Conservation (phyloP, 2,113 vertebrate genomes). For the Noturus placidus region DNA sequence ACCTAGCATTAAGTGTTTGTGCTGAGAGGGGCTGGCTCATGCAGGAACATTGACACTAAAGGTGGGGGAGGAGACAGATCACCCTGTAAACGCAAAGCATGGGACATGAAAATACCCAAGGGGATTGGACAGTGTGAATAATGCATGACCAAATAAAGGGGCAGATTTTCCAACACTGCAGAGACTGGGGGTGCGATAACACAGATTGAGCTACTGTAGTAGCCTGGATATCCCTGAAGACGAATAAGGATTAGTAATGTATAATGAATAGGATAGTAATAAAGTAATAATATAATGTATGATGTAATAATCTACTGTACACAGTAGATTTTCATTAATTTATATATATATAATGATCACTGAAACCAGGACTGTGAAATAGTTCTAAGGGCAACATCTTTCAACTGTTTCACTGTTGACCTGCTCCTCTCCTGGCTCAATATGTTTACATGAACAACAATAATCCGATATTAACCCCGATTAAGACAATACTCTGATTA, state of each 20-base stretch:
- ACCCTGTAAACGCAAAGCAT: background rate
- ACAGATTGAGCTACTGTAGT: background rate
- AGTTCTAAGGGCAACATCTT: background rate
- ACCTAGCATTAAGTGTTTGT: constrained; percentile 14
- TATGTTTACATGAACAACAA: too few relatives aligned
- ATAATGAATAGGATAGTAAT: background rate
- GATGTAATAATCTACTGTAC: background rate
- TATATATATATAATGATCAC: background rate
- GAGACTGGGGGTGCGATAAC: background rate
- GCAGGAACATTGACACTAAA: constrained; percentile 10
- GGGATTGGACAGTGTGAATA: constrained; percentile 1
- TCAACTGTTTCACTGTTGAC: background rate
- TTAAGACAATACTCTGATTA: too few relatives aligned
- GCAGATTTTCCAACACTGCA: background rate
- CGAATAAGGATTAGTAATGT: background rate
- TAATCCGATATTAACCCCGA: too few relatives aligned
- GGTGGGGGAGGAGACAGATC: constrained; percentile 6
- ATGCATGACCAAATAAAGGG: constrained; percentile 1
- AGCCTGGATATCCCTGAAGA: background rate
- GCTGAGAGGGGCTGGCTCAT: background rate
- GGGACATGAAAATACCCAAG: constrained; percentile 5
- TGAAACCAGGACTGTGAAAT: background rate
- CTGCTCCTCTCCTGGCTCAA: background rate
- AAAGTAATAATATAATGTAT: background rate
- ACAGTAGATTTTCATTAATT: background rate